phyloP scores from a whole-genome alignment of 2,797 vertebrate genomes.

The Fringilla coelebs region DNA sequence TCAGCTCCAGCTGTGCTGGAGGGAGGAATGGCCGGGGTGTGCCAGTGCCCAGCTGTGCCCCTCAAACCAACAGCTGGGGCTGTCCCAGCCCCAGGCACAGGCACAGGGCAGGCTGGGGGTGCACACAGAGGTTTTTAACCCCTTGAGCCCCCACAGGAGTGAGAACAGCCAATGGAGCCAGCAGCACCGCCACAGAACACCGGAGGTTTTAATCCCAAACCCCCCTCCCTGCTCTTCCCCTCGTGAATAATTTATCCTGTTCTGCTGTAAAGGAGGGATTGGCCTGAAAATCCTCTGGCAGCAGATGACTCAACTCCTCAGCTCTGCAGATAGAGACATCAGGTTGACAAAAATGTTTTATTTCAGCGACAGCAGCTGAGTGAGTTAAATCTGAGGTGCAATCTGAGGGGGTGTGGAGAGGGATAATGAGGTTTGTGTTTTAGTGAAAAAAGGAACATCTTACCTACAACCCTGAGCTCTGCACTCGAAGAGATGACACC shows the following conservation, averaged over 20 bases:
- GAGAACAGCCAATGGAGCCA: not conserved
- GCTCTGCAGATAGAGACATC: not conserved
- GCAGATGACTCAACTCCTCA: not conserved
- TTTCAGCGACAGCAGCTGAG: not conserved
- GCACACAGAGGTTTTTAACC: not conserved
- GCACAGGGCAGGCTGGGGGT: not conserved
- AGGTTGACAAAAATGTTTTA: not conserved
- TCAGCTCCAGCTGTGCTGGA: accelerated
- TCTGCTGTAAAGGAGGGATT: constrained; percentile 4
- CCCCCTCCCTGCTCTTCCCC: not conserved
- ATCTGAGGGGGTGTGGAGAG: not conserved
- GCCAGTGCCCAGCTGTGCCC: not conserved
- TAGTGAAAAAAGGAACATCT: constrained; percentile 59
- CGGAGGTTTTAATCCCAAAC: not conserved
- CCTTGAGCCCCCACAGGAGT: not conserved
- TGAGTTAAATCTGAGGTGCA: not conserved
- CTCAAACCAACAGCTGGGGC: not conserved
- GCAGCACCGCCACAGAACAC: not conserved
- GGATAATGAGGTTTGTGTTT: not conserved
- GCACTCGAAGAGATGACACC: constrained; percentile 89
- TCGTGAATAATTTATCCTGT: constrained; percentile 26
- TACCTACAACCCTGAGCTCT: constrained; percentile 93
- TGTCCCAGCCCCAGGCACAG: not conserved
- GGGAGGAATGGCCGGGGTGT: not conserved
- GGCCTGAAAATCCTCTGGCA: not conserved